Evolutionary conservation across 2,113 vertebrate species (phyloP), one percentile per base, ranked within the genome.

Genomic region (Butastur rufipennis): DNA sequence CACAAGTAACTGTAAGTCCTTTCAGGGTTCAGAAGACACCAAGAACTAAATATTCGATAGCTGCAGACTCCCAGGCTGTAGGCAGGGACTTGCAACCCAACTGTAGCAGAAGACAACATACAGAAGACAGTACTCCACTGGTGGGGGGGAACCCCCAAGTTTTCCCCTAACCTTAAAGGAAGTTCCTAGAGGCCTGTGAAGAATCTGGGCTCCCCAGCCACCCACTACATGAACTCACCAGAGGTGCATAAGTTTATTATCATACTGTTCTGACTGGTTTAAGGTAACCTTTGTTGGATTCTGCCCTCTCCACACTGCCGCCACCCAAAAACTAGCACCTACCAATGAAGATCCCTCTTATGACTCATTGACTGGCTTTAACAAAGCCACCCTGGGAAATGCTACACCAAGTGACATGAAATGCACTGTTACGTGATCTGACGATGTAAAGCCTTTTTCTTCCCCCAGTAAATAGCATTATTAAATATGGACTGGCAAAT

Each of bases 111-210:
- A 13, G 12, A 6, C 47, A 68, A 22, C 4, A 12, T 16, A 56
- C n/a, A 47, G 22, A 70, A 83, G 50, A 31, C 4, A 66, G 14
- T 38, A 10, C 8, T 62, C 11, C 18, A 9, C 12, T 1, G 0
- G 7, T 2, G 8, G 4, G 3, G 4, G 3, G 7, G 38, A 59
- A 53, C 1, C 4, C 11, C 6, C 3, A 27, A 18, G 25, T 43
- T 45, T 58, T 22, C 4, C n/a, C 12, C 25, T 36, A 53, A n/a
- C 6, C 31, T 55, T 32, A 79, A 16, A 67, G 14, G 10, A 78
- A 81, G 5, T 45, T 72, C 27, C 45, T 15, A 29, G 3, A 81
- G 9, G 22, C 6, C 43, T 6, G 3, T 26, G n/a, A 87, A 58
- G 61, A 87, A 73, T 7, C 6, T 3, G 1, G 7, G 56, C 45